These are phyloP conservation scores for Cryptops parisi DNA, from an alignment of 2,888 invertebrate species.

Conservation along the genomic window DNA sequence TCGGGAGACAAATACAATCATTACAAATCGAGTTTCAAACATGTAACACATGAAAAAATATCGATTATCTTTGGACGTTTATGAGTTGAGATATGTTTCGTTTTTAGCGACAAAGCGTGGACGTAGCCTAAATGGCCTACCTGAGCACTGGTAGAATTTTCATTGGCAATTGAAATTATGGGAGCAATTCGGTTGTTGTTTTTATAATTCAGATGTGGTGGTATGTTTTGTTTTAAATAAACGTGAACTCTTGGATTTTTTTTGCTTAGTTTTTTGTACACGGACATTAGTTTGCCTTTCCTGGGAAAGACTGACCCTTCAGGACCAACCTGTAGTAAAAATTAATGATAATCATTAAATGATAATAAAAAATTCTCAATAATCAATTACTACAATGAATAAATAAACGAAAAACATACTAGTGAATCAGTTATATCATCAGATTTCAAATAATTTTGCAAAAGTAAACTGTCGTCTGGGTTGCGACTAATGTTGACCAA, in stretches of 20 bases:
- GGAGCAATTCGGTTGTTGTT: slow-evolving; percentile 45
- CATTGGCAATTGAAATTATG: slow-evolving; percentile 45
- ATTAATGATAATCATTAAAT: neutral
- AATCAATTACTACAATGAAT: no score
- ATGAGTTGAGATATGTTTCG: no score
- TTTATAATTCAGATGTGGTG: slow-evolving; percentile 45
- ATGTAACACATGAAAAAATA: no score
- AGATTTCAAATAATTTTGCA: neutral
- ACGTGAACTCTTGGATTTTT: no score
- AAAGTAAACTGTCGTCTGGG: neutral
- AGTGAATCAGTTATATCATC: neutral
- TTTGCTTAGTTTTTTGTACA: slow-evolving; percentile 9
- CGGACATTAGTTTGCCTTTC: slow-evolving; percentile 9
- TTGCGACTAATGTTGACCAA: slow-evolving; percentile 2
- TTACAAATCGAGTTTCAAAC: no score
- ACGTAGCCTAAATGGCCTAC: no score
- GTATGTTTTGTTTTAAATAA: slow-evolving; percentile 44
- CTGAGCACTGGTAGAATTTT: slow-evolving; percentile 35
- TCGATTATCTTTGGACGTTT: no score
- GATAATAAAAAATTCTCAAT: no score
- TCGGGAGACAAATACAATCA: no score
- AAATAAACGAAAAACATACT: neutral
- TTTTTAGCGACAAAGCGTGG: no score
- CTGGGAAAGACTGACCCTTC: neutral
- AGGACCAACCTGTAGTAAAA: neutral